phyloP scores from a whole-genome alignment of 2,888 invertebrate species.

The Brachypalpus laphriformis region DNA sequence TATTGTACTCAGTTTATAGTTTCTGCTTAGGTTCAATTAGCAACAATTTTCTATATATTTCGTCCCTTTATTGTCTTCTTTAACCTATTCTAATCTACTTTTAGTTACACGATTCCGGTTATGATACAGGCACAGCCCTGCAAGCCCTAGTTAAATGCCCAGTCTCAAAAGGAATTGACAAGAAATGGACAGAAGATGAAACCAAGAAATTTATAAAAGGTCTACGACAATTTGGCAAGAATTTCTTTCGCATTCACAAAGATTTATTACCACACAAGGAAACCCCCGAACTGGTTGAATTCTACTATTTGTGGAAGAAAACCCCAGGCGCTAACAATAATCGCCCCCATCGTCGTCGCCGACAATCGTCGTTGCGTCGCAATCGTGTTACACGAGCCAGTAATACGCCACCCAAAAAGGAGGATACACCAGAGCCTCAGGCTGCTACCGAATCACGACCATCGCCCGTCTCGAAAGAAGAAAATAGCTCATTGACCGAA shows the following conservation, averaged over 20 bases:
- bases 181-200: slow-evolving; percentile 99
- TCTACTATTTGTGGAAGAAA: slow-evolving; percentile 99
- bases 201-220: slow-evolving; percentile 99
- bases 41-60: no score
- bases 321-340: slow-evolving; percentile 98
- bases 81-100: slow-evolving; percentile 76
- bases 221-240: slow-evolving; percentile 98
- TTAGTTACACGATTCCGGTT: slow-evolving; percentile 96
- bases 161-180: slow-evolving; percentile 97
- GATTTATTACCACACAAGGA: slow-evolving; percentile 98
- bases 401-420: slow-evolving; percentile 92
- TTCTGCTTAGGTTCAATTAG: no score
- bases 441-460: slow-evolving; percentile 84
- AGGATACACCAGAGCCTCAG: slow-evolving; percentile 87
- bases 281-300: slow-evolving; percentile 98
- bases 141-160: slow-evolving; percentile 98
- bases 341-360: slow-evolving; percentile 94
- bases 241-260: slow-evolving; percentile 98
- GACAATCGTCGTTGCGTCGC: slow-evolving; percentile 93
- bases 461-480: slow-evolving; percentile 88
- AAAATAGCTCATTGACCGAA: slow-evolving; percentile 92
- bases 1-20: no score
- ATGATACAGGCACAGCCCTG: slow-evolving; percentile 97
- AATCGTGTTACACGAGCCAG: slow-evolving; percentile 91
- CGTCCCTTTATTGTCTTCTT: no score